phyloP scores from a whole-genome alignment of 1,140 invertebrate genomes.

The Geopemphigus sp. region DNA sequence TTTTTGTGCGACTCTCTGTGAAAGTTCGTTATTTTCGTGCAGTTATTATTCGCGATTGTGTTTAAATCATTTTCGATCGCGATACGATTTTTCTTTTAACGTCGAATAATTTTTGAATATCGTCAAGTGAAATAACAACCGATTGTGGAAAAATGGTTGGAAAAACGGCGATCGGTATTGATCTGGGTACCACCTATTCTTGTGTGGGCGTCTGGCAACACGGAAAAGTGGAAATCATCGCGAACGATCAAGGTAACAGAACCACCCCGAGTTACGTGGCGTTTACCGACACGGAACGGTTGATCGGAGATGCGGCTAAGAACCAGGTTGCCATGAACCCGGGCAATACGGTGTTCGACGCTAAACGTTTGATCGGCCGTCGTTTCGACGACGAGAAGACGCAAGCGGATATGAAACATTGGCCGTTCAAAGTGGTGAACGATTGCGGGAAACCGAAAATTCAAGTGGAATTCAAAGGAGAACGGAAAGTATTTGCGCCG shows the following conservation, averaged over 20 bases:
- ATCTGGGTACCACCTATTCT: conserved; percentile 60
- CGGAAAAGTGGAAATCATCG: conserved; percentile 88
- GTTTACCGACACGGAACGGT: too few relatives aligned
- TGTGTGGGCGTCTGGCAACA: conserved; percentile 79
- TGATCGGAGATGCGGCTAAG: too few relatives aligned
- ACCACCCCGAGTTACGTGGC: too few relatives aligned
- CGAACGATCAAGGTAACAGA: conserved; percentile 57
- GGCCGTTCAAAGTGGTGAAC: conserved; percentile 67
- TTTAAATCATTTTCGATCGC: too few relatives aligned
- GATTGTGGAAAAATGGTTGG: conserved; percentile 47
- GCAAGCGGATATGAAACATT: conserved; percentile 67
- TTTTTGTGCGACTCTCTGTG: background rate
- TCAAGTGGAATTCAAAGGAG: conserved; percentile 58
- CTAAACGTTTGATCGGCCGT: conserved; percentile 64
- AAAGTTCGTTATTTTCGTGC: background rate
- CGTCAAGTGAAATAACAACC: too few relatives aligned
- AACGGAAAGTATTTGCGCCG: too few relatives aligned
- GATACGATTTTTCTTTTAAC: background rate
- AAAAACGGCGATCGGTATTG: conserved; percentile 55
- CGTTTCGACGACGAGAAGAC: conserved; percentile 62
- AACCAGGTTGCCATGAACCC: conserved; percentile 75
- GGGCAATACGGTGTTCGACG: conserved; percentile 80
- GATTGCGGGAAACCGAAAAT: conserved; percentile 65
- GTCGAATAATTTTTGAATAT: too few relatives aligned
- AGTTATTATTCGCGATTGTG: background rate